These are phyloP conservation scores for Euplagia quadripunctaria DNA, from an alignment of 2,888 invertebrate species.

Conservation along the genomic window DNA sequence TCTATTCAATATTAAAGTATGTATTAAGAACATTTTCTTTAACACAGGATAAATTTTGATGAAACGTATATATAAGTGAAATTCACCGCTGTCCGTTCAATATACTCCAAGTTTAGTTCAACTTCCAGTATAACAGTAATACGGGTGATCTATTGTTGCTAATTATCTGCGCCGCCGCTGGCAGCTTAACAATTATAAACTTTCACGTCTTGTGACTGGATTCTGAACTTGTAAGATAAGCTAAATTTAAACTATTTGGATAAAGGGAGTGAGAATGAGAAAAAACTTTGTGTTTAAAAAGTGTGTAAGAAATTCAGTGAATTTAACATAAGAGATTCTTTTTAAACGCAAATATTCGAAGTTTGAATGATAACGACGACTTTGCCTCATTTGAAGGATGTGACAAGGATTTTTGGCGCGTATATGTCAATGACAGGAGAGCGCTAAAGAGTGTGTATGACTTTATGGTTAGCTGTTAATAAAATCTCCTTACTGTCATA, in stretches of 20 bases:
- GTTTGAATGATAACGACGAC: no score
- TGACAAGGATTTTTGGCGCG: no score
- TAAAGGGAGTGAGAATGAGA: background rate
- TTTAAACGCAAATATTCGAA: no score
- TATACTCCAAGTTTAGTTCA: background rate
- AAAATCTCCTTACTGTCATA: no score
- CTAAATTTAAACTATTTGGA: background rate
- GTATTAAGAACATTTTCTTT: no score
- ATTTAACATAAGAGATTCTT: background rate
- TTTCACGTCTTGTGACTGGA: constrained; percentile 31
- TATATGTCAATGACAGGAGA: no score
- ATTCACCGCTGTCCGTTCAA: background rate
- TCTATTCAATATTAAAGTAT: no score
- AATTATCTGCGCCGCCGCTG: constrained; percentile 8
- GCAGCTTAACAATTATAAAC: constrained; percentile 35
- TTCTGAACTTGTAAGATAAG: constrained; percentile 21
- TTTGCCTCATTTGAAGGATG: no score
- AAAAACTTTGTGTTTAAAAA: background rate
- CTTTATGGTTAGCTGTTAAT: no score
- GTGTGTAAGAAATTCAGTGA: background rate
- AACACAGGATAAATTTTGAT: background rate
- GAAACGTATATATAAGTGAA: background rate
- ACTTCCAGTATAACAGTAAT: constrained; percentile 1
- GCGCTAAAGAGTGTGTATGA: no score
- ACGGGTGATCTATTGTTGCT: constrained; percentile 14